phyloP scores from a whole-genome alignment of 2,113 vertebrate genomes.

The Tichodroma muraria region DNA sequence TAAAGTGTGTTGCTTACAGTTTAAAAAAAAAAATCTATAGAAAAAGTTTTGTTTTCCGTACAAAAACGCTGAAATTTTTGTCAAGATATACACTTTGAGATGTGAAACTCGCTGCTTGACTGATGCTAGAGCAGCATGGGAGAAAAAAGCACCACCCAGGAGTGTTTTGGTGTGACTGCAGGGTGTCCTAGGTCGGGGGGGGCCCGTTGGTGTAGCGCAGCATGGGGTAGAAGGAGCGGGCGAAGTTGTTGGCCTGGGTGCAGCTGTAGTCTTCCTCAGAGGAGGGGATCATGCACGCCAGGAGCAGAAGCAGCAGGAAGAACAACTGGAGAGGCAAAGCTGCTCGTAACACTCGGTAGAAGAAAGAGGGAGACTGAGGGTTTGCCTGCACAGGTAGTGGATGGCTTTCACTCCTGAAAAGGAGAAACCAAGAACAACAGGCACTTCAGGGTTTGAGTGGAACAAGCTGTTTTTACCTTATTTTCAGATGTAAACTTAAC shows the following conservation, averaged over 20 bases:
- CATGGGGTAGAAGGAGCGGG: conserved; percentile 91
- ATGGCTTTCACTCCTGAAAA: conserved; percentile 33
- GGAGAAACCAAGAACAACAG: not conserved
- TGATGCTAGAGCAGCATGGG: not conserved
- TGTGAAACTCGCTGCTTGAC: not conserved
- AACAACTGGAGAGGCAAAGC: conserved; percentile 86
- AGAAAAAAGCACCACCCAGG: not conserved
- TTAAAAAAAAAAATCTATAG: conserved; percentile 49
- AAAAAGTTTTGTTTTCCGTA: conserved; percentile 33
- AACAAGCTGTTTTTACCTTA: not conserved
- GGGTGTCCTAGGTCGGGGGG: conserved; percentile 78
- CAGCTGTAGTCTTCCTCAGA: conserved; percentile 85
- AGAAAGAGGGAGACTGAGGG: conserved; percentile 67
- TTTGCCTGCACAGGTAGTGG: not conserved
- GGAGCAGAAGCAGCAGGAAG: conserved; percentile 79
- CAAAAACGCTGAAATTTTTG: conserved; percentile 7
- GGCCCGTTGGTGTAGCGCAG: conserved; percentile 90
- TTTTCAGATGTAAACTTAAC: not conserved
- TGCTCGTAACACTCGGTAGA: conserved; percentile 77
- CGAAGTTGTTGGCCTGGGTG: conserved; percentile 86
- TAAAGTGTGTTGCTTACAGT: conserved; percentile 12
- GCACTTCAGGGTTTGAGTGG: not conserved
- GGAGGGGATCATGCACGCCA: conserved; percentile 80
- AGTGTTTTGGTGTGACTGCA: not conserved
- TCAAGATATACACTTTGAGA: conserved; percentile 19